A percentile compares a stretch with the other conserved stretches of the same genome.
These are phyloP conservation scores for Hippocampus zosterae DNA, from an alignment of 2,113 vertebrate species.

Conservation along the genomic window DNA sequence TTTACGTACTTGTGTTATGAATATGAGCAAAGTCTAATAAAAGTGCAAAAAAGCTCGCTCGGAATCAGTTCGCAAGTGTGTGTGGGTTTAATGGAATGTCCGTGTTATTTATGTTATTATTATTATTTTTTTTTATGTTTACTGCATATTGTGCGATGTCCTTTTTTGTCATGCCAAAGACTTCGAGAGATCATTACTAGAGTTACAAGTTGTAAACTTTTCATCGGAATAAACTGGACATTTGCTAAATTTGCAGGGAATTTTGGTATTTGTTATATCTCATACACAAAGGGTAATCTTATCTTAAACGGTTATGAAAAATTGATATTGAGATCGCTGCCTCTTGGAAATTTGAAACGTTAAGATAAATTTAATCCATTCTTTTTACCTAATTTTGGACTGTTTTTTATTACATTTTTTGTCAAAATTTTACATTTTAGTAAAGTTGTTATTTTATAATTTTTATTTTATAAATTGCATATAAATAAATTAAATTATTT, in stretches of 20 bases:
- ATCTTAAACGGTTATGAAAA: not conserved
- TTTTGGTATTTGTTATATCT: not conserved
- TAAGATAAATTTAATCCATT: too few relatives aligned
- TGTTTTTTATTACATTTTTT: too few relatives aligned
- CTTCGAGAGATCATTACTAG: constrained; percentile 18
- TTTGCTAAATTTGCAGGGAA: constrained; percentile 1
- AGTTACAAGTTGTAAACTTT: constrained; percentile 4
- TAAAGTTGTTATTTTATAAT: too few relatives aligned
- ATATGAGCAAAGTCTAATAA: constrained; percentile 78
- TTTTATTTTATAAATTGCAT: too few relatives aligned
- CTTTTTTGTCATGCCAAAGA: constrained; percentile 32
- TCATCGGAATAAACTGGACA: not conserved
- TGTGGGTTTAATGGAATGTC: constrained; percentile 8
- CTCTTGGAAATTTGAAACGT: too few relatives aligned
- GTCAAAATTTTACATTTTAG: too few relatives aligned
- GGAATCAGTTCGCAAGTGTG: constrained; percentile 60
- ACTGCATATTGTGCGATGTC: constrained; percentile 13
- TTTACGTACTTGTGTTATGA: constrained; percentile 71
- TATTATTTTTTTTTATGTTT: not conserved
- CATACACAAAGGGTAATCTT: not conserved
- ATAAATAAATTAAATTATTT: too few relatives aligned
- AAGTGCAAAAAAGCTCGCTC: constrained; percentile 63
- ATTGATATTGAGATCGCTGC: too few relatives aligned
- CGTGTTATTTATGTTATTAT: not conserved
- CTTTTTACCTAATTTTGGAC: too few relatives aligned